Conservation (phyloP, 2,797 vertebrate genomes). For the Nasua narica region DNA sequence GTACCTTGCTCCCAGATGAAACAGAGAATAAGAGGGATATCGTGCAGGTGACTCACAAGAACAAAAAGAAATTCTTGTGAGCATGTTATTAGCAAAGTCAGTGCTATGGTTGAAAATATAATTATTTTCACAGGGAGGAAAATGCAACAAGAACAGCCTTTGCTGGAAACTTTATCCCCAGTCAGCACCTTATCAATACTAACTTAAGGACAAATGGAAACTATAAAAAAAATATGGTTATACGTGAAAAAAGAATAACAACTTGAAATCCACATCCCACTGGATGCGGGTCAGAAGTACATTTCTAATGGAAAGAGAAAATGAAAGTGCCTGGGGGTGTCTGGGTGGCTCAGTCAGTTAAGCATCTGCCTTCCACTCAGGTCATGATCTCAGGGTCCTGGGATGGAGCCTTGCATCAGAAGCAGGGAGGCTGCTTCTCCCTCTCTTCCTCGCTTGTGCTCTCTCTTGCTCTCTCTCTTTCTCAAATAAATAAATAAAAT, state of each 20-base stretch:
- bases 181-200: neutral
- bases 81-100: neutral
- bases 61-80: neutral
- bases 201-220: neutral
- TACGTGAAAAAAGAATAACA: neutral
- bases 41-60: no score
- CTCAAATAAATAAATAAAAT: no score
- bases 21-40: neutral
- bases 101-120: neutral
- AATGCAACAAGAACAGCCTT: neutral
- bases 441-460: no score
- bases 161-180: neutral
- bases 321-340: neutral
- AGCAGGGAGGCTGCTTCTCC: no score
- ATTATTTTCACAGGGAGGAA: neutral
- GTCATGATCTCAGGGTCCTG: no score
- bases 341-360: no score
- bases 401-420: no score
- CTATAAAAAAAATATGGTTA: neutral
- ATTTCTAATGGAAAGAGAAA: neutral
- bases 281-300: neutral
- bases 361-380: no score
- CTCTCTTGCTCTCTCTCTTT: no score
- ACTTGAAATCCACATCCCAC: neutral
- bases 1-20: neutral